Percentiles rank a stretch among this genome's conserved stretches.
phyloP scores from a whole-genome alignment of 2,888 invertebrate genomes.

The Perizoma flavofasciatum region DNA sequence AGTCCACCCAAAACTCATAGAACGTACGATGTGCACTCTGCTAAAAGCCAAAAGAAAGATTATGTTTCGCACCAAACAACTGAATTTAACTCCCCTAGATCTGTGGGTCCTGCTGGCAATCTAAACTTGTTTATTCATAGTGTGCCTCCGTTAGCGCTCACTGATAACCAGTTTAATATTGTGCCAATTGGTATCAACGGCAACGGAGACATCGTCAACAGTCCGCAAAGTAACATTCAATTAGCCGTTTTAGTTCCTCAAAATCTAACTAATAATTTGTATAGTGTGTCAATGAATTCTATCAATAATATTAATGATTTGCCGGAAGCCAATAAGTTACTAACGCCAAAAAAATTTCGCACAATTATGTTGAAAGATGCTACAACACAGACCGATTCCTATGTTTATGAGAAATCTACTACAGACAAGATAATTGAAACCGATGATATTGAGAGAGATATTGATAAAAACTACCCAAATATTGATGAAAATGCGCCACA shows the following conservation, averaged over 20 bases:
- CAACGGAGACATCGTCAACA: slow-evolving; percentile 66
- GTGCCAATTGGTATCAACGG: slow-evolving; percentile 73
- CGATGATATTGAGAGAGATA: slow-evolving; percentile 64
- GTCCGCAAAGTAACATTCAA: slow-evolving; percentile 80
- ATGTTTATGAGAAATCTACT: slow-evolving; percentile 49
- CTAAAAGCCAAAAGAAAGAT: slow-evolving; percentile 69
- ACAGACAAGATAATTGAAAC: slow-evolving; percentile 66
- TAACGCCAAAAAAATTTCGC: slow-evolving; percentile 79
- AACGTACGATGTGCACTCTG: slow-evolving; percentile 73
- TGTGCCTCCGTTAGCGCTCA: slow-evolving; percentile 68
- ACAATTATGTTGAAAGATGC: slow-evolving; percentile 82
- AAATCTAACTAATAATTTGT: slow-evolving; percentile 69
- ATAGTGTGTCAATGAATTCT: slow-evolving; percentile 73
- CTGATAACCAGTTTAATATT: slow-evolving; percentile 74
- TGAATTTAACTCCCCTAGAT: slow-evolving; percentile 73
- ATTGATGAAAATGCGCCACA: slow-evolving; percentile 80
- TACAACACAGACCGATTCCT: slow-evolving; percentile 87
- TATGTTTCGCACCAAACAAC: slow-evolving; percentile 69
- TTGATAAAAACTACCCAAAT: slow-evolving; percentile 81
- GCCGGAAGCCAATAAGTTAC: slow-evolving; percentile 62
- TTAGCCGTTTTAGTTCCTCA: slow-evolving; percentile 85
- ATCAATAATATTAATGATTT: slow-evolving; percentile 62
- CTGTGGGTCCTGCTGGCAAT: slow-evolving; percentile 63
- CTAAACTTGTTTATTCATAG: slow-evolving; percentile 75
- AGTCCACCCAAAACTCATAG: slow-evolving; percentile 73